Evolutionary conservation across 2,888 invertebrate genomes (phyloP).

Genomic region (Tiliacea citrago): DNA sequence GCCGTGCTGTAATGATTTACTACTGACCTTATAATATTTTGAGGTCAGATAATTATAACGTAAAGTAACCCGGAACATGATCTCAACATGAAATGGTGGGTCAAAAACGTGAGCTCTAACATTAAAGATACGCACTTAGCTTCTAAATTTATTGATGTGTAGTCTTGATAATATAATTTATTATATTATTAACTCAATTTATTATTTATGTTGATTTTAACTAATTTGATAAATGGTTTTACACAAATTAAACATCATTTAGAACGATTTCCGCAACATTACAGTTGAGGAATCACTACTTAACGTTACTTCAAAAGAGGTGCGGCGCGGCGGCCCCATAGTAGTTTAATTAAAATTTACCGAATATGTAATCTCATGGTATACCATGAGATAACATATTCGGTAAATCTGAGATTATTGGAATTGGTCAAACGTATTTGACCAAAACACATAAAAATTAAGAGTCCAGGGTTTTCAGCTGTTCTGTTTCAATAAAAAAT

Average conservation of each 20-base stretch:
- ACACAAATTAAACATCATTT: slow-evolving; percentile 18
- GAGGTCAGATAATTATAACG: slow-evolving; percentile 80
- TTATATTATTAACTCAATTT: slow-evolving; percentile 17
- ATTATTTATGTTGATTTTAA: slow-evolving; percentile 4
- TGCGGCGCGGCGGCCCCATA: neutral
- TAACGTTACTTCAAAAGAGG: slow-evolving; percentile 3
- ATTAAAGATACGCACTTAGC: slow-evolving; percentile 59
- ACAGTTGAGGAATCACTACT: slow-evolving; percentile 14
- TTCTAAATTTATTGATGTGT: slow-evolving; percentile 29
- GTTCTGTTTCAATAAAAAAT: too few relatives aligned
- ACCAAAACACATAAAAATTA: neutral
- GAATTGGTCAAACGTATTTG: neutral
- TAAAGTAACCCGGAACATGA: slow-evolving; percentile 82
- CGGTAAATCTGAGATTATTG: neutral
- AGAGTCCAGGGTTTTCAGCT: neutral
- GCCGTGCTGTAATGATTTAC: slow-evolving; percentile 77
- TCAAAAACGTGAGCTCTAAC: slow-evolving; percentile 80
- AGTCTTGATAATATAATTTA: slow-evolving; percentile 25
- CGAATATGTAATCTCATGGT: neutral
- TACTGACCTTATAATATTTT: slow-evolving; percentile 76
- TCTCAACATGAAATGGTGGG: slow-evolving; percentile 75
- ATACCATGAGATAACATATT: too few relatives aligned
- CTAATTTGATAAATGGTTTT: slow-evolving; percentile 6
- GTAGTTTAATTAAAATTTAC: neutral
- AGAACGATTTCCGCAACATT: slow-evolving; percentile 39